Conservation (phyloP, 2,113 vertebrate genomes). For the Taxidea taxus region DNA sequence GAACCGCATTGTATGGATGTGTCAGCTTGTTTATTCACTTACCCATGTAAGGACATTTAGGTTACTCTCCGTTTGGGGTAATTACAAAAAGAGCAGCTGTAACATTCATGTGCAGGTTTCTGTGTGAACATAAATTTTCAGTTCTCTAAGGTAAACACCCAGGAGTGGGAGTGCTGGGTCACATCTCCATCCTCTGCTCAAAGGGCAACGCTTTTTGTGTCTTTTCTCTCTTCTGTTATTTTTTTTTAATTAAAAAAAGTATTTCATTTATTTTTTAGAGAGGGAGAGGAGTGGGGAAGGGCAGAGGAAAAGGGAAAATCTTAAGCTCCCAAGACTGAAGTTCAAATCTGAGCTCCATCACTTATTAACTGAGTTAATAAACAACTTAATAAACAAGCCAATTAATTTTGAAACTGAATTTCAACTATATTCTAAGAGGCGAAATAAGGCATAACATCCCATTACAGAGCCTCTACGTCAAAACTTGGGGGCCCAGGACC, state of each 20-base stretch:
- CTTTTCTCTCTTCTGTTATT: background rate
- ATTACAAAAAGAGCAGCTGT: background rate
- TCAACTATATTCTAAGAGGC: background rate
- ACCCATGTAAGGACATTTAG: background rate
- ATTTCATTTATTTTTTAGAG: background rate
- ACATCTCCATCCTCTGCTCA: too few species aligned
- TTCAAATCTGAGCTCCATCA: background rate
- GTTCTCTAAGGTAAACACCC: background rate
- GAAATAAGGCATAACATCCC: background rate
- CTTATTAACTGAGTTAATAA: background rate
- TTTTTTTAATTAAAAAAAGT: background rate
- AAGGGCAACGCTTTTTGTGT: background rate
- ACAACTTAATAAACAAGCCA: background rate
- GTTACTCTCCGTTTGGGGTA: background rate
- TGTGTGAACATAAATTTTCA: background rate
- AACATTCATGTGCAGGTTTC: background rate
- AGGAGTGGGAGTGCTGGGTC: background rate
- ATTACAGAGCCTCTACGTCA: background rate
- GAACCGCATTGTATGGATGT: background rate
- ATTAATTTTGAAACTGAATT: background rate
- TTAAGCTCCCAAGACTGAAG: background rate
- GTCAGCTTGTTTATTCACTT: background rate
- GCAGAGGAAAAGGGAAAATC: background rate
- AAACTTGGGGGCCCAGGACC: background rate
- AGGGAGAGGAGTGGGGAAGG: background rate